Evolutionary conservation across 2,113 vertebrate genomes (phyloP).

Genomic region (Gila orcuttii): DNA sequence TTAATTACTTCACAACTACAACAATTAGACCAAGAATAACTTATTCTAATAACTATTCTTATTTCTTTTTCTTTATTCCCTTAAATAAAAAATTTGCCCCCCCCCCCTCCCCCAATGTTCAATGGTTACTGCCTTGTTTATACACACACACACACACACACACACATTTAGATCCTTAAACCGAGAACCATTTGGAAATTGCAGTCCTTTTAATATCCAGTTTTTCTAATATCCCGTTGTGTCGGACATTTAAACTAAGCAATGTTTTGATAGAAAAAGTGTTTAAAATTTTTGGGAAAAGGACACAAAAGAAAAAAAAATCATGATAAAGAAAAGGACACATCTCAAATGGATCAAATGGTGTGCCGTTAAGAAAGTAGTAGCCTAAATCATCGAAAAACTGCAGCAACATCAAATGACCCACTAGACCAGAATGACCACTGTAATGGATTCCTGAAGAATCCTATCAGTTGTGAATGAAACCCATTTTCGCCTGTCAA

Average conservation of each 20-base stretch:
- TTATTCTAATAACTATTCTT: too few relatives aligned
- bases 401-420: background rate
- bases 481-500: slow-evolving; percentile 20
- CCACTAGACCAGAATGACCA: background rate
- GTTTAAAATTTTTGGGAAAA: background rate
- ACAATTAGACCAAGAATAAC: too few relatives aligned
- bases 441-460: background rate
- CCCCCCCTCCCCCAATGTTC: too few relatives aligned
- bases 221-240: background rate
- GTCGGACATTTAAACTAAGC: background rate
- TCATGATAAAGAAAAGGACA: too few relatives aligned
- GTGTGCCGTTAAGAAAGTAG: background rate
- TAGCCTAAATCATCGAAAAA: background rate
- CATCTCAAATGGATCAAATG: background rate
- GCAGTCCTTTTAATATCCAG: background rate
- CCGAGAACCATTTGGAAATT: background rate
- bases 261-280: background rate
- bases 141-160: too few relatives aligned
- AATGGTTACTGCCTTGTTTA: too few relatives aligned
- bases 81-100: too few relatives aligned
- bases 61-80: too few relatives aligned
- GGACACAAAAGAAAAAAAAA: too few relatives aligned
- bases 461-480: slow-evolving; percentile 14
- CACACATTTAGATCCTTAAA: background rate
- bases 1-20: too few relatives aligned